Evolutionary conservation across 1,140 invertebrate genomes (phyloP).

Genomic region (Neodiprion pinetum): DNA sequence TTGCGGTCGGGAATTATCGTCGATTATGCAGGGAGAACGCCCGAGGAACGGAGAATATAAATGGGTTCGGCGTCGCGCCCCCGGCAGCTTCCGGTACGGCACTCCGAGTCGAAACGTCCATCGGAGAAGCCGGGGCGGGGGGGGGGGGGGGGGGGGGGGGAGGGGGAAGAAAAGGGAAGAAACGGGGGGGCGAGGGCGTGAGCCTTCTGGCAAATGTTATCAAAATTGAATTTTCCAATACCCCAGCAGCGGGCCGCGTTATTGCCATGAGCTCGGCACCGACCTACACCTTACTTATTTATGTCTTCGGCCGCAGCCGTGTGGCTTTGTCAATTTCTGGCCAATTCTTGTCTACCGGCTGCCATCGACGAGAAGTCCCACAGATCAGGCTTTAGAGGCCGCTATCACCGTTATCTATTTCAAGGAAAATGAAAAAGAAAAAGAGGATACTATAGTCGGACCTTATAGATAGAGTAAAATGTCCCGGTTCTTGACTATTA

Average conservation of each 20-base stretch:
- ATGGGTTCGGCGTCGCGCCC: slow-evolving; percentile 3
- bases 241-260: slow-evolving; percentile 15
- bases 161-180: slow-evolving; percentile 7
- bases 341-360: neutral
- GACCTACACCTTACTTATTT: neutral
- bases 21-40: slow-evolving; percentile 17
- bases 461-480: no score
- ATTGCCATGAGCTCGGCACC: slow-evolving; percentile 31
- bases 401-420: no score
- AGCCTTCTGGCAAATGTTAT: slow-evolving; percentile 37
- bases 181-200: no score
- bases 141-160: neutral
- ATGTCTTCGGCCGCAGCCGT: neutral
- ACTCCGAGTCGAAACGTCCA: no score
- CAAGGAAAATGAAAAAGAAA: no score
- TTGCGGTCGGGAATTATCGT: slow-evolving; percentile 19
- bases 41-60: slow-evolving; percentile 18
- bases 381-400: no score
- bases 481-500: no score
- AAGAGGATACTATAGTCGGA: no score
- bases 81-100: no score
- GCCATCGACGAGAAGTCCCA: no score
- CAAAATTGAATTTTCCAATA: slow-evolving; percentile 50
- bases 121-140: no score
- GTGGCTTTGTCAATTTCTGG: neutral